Conservation (phyloP, 2,113 vertebrate genomes). For the Pelodiscus sinensis region DNA sequence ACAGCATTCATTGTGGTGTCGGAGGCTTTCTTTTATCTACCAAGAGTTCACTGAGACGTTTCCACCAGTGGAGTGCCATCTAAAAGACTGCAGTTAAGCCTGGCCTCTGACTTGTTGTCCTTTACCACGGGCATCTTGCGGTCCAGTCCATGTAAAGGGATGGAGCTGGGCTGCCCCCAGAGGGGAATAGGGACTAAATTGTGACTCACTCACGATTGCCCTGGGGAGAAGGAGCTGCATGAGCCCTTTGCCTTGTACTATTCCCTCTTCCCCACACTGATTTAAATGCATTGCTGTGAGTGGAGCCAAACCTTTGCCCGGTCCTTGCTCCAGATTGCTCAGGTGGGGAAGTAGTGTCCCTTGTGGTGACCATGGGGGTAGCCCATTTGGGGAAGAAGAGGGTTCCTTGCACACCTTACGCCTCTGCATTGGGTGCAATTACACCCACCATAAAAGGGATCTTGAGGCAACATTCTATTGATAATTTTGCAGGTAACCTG, state of each 20-base stretch:
- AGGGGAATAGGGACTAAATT: neutral
- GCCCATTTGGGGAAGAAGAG: neutral
- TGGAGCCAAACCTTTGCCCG: neutral
- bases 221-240: neutral
- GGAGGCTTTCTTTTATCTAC: neutral
- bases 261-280: neutral
- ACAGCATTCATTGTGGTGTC: neutral
- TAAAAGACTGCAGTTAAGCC: neutral
- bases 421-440: neutral
- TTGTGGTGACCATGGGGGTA: neutral
- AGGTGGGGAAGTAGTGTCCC: neutral
- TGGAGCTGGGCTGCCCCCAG: neutral
- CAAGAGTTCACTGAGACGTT: neutral
- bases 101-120: neutral
- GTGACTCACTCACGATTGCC: neutral
- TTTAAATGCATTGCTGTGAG: neutral
- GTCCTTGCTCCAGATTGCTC: neutral
- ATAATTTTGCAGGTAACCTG: neutral
- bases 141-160: neutral
- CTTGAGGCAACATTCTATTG: neutral
- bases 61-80: neutral
- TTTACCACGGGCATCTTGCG: neutral
- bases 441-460: neutral
- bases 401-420: neutral
- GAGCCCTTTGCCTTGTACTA: neutral